Percentiles rank a stretch among this genome's conserved stretches.
These are phyloP conservation scores for Unio pictorum DNA, from an alignment of 2,888 invertebrate species.

Conservation along the genomic window DNA sequence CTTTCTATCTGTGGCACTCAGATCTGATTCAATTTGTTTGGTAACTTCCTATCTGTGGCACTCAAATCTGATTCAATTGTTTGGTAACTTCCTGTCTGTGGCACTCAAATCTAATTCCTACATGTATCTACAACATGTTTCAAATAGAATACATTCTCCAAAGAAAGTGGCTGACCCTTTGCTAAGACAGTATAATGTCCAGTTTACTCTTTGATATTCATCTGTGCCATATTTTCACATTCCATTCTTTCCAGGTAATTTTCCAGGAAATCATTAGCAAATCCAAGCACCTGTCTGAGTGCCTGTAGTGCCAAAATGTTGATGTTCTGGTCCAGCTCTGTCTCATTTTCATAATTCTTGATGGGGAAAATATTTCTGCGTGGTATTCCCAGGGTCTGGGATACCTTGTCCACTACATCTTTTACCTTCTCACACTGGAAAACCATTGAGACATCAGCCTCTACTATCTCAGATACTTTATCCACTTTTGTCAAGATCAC, in stretches of 20 bases:
- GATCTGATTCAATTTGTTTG: no score
- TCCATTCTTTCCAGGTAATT: slow-evolving; percentile 5
- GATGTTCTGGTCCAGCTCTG: slow-evolving; percentile 28
- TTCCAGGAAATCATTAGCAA: slow-evolving; percentile 13
- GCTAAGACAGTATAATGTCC: no score
- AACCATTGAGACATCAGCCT: slow-evolving; percentile 19
- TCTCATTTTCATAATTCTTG: slow-evolving; percentile 39
- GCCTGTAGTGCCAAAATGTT: slow-evolving; percentile 12
- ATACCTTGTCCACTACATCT: slow-evolving; percentile 30
- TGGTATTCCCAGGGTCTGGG: slow-evolving; percentile 33
- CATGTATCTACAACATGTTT: no score
- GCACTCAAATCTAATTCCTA: no score
- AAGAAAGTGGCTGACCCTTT: no score
- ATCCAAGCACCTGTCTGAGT: slow-evolving; percentile 13
- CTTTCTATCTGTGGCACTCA: no score
- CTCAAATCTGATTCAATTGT: no score
- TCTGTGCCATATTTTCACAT: not conserved
- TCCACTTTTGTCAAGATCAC: slow-evolving; percentile 39
- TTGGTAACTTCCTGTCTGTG: no score
- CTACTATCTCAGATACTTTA: slow-evolving; percentile 18
- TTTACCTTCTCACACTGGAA: slow-evolving; percentile 23
- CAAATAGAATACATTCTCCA: no score
- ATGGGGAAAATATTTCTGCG: slow-evolving; percentile 32
- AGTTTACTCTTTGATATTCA: no score
- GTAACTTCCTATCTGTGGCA: no score